Percentiles rank a stretch among this genome's conserved stretches.
These are phyloP conservation scores for Setophaga coronata DNA, from an alignment of 2,113 vertebrate species.

Conservation along the genomic window DNA sequence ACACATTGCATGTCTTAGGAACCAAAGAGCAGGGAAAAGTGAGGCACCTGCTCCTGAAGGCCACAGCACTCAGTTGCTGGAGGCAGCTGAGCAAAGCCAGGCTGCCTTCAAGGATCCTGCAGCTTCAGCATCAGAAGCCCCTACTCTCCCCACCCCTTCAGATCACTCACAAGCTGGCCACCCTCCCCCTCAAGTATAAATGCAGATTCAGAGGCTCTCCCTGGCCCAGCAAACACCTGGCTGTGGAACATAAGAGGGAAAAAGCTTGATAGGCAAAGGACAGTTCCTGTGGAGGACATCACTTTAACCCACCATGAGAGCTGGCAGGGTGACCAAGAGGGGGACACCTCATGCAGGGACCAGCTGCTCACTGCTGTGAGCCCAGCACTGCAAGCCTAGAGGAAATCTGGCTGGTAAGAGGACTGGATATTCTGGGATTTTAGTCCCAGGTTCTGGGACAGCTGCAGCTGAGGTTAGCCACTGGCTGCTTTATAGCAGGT, in stretches of 20 bases:
- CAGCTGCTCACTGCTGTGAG: neutral
- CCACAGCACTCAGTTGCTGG: accelerated
- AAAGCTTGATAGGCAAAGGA: neutral
- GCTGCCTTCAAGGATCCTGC: neutral
- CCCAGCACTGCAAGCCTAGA: neutral
- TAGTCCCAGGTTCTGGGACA: neutral
- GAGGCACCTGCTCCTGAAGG: neutral
- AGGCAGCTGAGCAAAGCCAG: neutral
- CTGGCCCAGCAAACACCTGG: neutral
- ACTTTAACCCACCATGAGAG: neutral
- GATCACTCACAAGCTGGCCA: neutral
- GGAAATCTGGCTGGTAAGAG: neutral
- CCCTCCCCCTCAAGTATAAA: accelerated
- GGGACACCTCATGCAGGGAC: accelerated
- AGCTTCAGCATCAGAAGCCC: neutral
- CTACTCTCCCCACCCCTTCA: neutral
- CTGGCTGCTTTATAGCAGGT: neutral
- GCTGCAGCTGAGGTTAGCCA: neutral
- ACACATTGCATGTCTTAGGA: neutral
- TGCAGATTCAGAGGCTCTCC: neutral
- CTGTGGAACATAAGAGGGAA: neutral
- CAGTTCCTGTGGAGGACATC: neutral
- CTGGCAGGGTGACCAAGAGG: neutral
- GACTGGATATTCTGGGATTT: neutral
- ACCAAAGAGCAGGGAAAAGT: neutral